A percentile compares a stretch with the other conserved stretches of the same genome.
phyloP scores from a whole-genome alignment of 2,113 vertebrate genomes.

The Burhinus bistriatus region DNA sequence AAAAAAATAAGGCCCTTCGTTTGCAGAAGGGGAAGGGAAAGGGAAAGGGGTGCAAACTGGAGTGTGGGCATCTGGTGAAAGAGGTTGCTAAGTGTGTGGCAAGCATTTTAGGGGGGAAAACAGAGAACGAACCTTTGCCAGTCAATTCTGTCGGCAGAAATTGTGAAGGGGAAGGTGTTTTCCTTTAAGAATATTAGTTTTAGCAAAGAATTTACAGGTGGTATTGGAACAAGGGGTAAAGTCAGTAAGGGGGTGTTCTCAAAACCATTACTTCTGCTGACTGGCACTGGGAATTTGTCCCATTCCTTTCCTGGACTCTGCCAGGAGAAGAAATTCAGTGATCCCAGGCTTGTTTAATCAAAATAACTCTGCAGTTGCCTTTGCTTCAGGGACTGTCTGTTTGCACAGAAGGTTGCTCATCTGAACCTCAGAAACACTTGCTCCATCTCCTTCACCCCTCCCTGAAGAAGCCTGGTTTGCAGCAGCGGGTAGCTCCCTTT shows the following conservation, averaged over 20 bases:
- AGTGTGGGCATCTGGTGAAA: rapidly evolving
- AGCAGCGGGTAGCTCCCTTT: background rate
- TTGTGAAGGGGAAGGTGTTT: background rate
- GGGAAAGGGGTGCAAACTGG: too few species aligned
- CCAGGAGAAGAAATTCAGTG: background rate
- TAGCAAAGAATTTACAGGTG: background rate
- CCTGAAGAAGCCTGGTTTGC: rapidly evolving
- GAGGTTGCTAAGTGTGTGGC: background rate
- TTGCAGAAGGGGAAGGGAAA: background rate
- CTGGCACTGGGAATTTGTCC: background rate
- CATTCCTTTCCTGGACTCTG: background rate
- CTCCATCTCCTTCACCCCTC: background rate
- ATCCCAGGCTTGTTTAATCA: background rate
- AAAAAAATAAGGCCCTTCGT: rapidly evolving
- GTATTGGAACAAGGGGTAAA: background rate
- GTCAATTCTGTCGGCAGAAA: background rate
- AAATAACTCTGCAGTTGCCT: background rate
- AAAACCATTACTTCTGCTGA: background rate
- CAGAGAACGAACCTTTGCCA: too few species aligned
- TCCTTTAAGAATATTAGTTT: background rate
- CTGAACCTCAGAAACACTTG: background rate
- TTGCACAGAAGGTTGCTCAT: background rate
- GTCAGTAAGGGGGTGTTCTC: background rate
- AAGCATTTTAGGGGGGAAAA: too few species aligned
- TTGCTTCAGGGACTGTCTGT: background rate